Evolutionary conservation across 2,113 vertebrate species (phyloP).

Genomic region (Sigmodon hispidus): DNA sequence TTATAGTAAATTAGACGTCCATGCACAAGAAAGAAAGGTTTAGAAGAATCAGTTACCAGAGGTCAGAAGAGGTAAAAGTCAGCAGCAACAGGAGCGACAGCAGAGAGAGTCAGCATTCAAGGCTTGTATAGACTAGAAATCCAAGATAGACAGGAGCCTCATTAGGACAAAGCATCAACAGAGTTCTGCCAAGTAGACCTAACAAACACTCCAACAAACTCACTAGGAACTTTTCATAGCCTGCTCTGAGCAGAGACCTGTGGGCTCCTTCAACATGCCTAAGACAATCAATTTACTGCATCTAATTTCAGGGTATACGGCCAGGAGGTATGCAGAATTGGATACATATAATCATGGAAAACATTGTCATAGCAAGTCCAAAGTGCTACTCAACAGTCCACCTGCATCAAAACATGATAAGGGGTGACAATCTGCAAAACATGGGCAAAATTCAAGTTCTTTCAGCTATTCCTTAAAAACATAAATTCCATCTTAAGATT

Average conservation of each 20-base stretch:
- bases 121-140: conserved; percentile 22
- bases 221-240: background rate
- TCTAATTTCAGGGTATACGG: background rate
- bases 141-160: background rate
- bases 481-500: background rate
- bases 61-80: conserved; percentile 2
- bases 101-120: conserved; percentile 24
- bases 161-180: conserved; percentile 27
- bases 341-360: background rate
- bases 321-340: background rate
- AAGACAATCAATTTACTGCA: background rate
- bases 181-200: conserved; percentile 34
- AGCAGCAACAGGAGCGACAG: background rate
- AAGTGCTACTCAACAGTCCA: background rate
- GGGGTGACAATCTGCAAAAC: background rate
- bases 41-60: conserved; percentile 64
- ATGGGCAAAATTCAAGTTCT: background rate
- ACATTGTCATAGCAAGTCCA: background rate
- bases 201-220: background rate
- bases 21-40: background rate
- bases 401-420: background rate
- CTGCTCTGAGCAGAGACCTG: background rate
- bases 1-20: background rate
- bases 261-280: background rate
- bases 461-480: background rate